Evolutionary conservation across 2,113 vertebrate species (phyloP).

Genomic region (Scolopax mira): DNA sequence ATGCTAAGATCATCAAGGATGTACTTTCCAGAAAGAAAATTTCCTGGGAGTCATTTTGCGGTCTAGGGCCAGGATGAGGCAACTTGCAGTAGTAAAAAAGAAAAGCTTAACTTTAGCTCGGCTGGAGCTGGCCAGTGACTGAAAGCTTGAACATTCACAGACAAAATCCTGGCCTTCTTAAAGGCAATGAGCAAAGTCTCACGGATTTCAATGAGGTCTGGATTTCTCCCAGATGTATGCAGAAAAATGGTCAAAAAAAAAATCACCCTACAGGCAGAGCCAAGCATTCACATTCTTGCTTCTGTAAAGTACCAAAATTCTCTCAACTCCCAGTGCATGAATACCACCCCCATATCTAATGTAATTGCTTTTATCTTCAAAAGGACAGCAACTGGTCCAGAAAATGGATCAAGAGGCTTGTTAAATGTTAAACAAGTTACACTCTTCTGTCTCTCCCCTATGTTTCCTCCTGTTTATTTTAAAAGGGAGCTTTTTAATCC

Average conservation of each 20-base stretch:
- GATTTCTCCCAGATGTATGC: background rate
- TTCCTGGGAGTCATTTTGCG: slow-evolving; percentile 20
- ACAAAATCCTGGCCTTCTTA: slow-evolving; percentile 14
- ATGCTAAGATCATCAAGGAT: background rate
- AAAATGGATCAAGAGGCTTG: slow-evolving; percentile 44
- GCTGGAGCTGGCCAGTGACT: background rate
- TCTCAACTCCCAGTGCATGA: background rate
- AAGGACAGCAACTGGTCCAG: slow-evolving; percentile 26
- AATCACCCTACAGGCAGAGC: background rate
- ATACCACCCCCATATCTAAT: background rate
- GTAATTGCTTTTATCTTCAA: slow-evolving; percentile 46
- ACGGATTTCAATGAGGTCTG: slow-evolving; percentile 10
- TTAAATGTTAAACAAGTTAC: slow-evolving; percentile 64
- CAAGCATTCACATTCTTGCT: slow-evolving; percentile 2
- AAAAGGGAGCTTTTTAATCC: slow-evolving; percentile 61
- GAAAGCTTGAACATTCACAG: background rate
- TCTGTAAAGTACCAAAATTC: background rate
- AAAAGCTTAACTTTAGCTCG: slow-evolving; percentile 1
- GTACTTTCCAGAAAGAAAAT: slow-evolving; percentile 16
- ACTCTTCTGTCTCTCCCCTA: slow-evolving; percentile 7
- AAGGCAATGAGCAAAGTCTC: slow-evolving; percentile 22
- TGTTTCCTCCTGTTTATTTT: slow-evolving; percentile 69
- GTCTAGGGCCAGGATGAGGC: background rate
- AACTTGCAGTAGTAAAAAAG: background rate
- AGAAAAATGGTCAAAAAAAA: background rate